A percentile compares a stretch with the other conserved stretches of the same genome.
Conservation (phyloP, 2,888 invertebrate genomes). For the Diloba caeruleocephala region DNA sequence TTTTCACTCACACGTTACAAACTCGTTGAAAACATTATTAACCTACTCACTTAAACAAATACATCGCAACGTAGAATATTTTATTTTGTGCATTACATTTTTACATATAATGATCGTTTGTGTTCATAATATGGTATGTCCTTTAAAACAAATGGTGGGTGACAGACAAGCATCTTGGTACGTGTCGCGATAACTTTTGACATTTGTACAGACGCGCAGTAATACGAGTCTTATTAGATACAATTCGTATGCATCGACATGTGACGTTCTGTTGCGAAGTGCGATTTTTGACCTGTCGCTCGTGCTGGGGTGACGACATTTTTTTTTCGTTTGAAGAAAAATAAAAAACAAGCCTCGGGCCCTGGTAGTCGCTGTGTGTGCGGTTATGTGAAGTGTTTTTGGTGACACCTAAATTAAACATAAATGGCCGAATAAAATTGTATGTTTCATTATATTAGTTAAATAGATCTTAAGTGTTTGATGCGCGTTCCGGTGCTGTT, state of each 20-base stretch:
- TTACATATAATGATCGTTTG: conserved; percentile 42
- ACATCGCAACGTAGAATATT: conserved; percentile 9
- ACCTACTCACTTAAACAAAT: too few species aligned
- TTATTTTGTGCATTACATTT: conserved; percentile 37
- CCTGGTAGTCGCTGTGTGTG: too few species aligned
- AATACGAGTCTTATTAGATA: conserved; percentile 48
- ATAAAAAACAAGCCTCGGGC: too few species aligned
- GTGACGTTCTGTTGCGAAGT: conserved; percentile 33
- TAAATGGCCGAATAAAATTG: too few species aligned
- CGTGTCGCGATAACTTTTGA: conserved; percentile 60
- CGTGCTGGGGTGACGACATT: conserved; percentile 13
- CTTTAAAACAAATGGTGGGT: conserved; percentile 58
- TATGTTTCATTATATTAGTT: too few species aligned
- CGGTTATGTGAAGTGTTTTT: too few species aligned
- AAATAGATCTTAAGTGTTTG: too few species aligned
- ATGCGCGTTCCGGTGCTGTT: too few species aligned
- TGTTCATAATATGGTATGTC: conserved; percentile 31
- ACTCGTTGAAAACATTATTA: too few species aligned
- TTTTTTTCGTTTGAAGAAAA: too few species aligned
- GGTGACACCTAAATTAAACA: too few species aligned
- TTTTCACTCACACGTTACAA: too few species aligned
- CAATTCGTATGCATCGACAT: conserved; percentile 61
- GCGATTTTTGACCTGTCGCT: conserved; percentile 38
- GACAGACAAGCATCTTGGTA: conserved; percentile 62
- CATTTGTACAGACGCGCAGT: conserved; percentile 55